Evolutionary conservation across 2,797 vertebrate species (phyloP), one percentile per base, ranked within the genome.

Genomic region (Pampus argenteus): DNA sequence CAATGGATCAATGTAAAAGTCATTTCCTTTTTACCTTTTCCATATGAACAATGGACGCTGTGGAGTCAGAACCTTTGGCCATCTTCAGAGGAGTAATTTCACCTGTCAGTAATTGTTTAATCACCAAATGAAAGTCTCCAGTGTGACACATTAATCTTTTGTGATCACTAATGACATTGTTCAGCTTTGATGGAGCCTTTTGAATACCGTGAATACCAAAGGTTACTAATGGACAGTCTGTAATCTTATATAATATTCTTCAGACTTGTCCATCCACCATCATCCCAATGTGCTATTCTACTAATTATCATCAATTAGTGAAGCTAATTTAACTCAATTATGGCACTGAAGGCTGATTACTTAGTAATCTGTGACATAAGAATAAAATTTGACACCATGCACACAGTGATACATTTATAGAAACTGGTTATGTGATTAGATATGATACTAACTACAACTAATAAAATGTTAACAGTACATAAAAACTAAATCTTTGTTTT

Each of bases 61-160:
- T 51, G 18, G 44, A 57, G 47, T 44, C 1, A 17, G 38, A 45
- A 17, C 4, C 5, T 8, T 50, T 3, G 1, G 20, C 62, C 23
- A n/a, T 66, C 13, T n/a, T 66, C 67, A 47, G 34, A 66, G 42
- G 45, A 70, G 64, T 71, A 66, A 70, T 82, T 84, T 79, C 66
- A 62, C 69, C 74, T 83, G 66, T 83, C 85, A 66, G 74, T 82
- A 76, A 78, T 42, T 40, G 71, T 65, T 71, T 78, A 73, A 86
- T 88, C 72, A 74, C 62, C 66, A 3, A 20, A 84, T 89, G 76
- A 84, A 85, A 74, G 23, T 79, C 59, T 89, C 79, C 75, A 48
- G 60, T 71, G 61, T 82, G 76, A 75, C 55, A 73, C 76, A 63
- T 67, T 42, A 9, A 18, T 74, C 62, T 70, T 82, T 83, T 85